Conservation (phyloP, 2,797 vertebrate species). For the Molossus alvarezi region DNA sequence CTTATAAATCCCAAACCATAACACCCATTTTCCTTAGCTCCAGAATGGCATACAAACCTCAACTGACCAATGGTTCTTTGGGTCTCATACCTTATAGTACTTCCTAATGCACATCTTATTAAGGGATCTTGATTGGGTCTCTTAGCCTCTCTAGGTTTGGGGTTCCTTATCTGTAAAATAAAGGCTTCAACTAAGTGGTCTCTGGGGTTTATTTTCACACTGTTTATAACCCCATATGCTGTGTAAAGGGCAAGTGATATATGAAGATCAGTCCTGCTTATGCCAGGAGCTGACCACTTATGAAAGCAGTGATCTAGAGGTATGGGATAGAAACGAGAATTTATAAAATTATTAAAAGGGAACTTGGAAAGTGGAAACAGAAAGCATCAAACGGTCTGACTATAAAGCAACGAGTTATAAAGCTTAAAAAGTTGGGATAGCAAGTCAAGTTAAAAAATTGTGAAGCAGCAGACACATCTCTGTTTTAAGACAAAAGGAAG, state of each 20-base stretch:
- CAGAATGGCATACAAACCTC: background rate
- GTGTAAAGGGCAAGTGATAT: background rate
- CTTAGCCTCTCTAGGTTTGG: background rate
- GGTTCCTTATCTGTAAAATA: slow-evolving; percentile 30
- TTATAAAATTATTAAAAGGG: background rate
- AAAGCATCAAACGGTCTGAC: background rate
- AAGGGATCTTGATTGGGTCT: background rate
- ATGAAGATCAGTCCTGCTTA: background rate
- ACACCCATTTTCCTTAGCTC: background rate
- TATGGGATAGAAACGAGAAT: background rate
- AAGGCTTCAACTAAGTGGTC: background rate
- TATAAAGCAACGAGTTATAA: background rate
- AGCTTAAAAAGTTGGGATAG: background rate
- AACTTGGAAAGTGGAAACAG: background rate
- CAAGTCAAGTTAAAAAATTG: background rate
- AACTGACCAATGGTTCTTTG: background rate
- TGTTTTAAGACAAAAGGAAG: slow-evolving; percentile 8
- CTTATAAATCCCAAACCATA: background rate
- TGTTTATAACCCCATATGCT: background rate
- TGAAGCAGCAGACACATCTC: background rate
- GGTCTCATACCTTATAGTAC: background rate
- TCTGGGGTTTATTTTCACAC: background rate
- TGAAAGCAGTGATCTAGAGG: background rate
- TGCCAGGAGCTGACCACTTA: background rate
- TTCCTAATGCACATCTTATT: background rate